Evolutionary conservation across 2,113 vertebrate genomes (phyloP).

Genomic region (Plectropomus leopardus): DNA sequence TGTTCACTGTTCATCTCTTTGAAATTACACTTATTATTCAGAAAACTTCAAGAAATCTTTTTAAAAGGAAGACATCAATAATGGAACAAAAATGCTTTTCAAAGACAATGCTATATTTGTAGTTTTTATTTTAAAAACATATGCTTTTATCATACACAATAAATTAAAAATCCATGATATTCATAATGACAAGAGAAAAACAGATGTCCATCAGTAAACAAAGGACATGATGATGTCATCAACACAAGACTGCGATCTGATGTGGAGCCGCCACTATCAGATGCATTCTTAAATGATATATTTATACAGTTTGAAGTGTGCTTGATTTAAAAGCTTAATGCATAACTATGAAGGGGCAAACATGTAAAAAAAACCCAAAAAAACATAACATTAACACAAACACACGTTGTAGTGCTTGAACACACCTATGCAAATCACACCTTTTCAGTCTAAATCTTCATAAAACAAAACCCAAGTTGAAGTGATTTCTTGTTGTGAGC

Average conservation of each 20-base stretch:
- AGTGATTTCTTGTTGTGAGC: background rate
- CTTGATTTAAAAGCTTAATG: constrained; percentile 24
- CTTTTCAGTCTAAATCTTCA: background rate
- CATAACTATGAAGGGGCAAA: background rate
- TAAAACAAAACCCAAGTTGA: background rate
- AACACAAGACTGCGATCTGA: constrained; percentile 47
- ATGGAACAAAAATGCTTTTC: background rate
- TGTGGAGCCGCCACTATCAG: constrained; percentile 28
- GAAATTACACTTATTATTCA: constrained; percentile 2
- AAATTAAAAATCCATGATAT: constrained; percentile 77
- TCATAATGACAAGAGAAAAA: constrained; percentile 58
- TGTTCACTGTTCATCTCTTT: background rate
- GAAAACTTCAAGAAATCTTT: background rate
- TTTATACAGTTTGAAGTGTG: constrained; percentile 35
- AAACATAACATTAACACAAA: too few relatives aligned
- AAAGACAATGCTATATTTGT: constrained; percentile 23
- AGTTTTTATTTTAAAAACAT: constrained; percentile 81
- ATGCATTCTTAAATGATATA: constrained; percentile 36
- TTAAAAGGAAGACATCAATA: background rate
- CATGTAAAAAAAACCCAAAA: background rate
- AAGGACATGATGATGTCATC: constrained; percentile 29
- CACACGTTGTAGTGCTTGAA: constrained; percentile 3
- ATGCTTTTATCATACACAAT: constrained; percentile 77
- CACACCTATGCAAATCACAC: background rate
- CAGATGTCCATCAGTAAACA: constrained; percentile 39